Base-by-base conservation (phyloP, 2,888 invertebrate species). In the Acanthosepion esculentum region DNA sequence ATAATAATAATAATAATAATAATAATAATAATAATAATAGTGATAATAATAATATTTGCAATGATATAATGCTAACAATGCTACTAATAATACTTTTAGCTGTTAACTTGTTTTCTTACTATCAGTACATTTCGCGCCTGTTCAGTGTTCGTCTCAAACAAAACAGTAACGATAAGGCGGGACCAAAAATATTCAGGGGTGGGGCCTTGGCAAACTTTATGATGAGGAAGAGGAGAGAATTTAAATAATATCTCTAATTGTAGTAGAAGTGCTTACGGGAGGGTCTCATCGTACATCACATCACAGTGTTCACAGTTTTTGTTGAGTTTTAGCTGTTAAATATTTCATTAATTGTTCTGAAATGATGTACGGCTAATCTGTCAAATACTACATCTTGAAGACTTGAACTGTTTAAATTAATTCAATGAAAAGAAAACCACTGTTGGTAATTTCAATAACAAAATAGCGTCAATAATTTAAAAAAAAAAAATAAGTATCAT, bases 181-280 rank as follows among this genome's bases (percentile, higher is more conserved):
- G 78, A 33, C n/a, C n/a, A n/a, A 78, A 78, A n/a, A 78, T 23
- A 33, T 78, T n/a, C 8, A n/a, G n/a, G n/a, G 78, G 78, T 78
- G 78, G 78, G 78, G 78, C 78, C 33, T 78, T 78, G n/a, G 78
- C n/a, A 78, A 78, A n/a, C 78, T 78, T 78, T n/a, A 78, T 78
- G 12, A 78, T 78, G 15, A n/a, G 3, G 33, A 33, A n/a, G 12
- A n/a, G 78, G 78, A 5, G 8, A 41, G 26, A 64, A 64, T 78
- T 33, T 33, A 78, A n/a, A 78, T 78, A 78, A 33, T 15, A 78
- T n/a, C 23, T 78, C 23, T 33, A n/a, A n/a, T 78, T 78, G n/a
- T 78, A 78, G n/a, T 33, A 78, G n/a, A 78, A 23, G 23, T 64
- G 4, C 29, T 23, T 64, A 64, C 20, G 23, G 6, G 59, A 59